Evolutionary conservation across 2,888 invertebrate species (phyloP).

Genomic region (Agrilus cyanescens): DNA sequence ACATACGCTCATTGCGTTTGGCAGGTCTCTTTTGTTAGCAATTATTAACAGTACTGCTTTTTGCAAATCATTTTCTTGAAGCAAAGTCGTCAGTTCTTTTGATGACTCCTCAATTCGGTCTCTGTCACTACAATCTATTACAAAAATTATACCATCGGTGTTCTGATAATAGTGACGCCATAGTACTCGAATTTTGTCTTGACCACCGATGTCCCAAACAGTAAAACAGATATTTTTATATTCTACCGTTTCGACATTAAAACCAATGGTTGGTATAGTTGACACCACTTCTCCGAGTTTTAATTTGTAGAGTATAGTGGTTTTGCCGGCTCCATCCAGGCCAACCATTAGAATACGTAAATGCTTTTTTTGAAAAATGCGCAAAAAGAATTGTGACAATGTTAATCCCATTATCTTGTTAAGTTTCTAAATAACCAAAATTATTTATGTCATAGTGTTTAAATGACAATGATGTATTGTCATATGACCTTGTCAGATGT

Average conservation of each 20-base stretch:
- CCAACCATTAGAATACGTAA: conserved; percentile 99
- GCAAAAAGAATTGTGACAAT: conserved; percentile 83
- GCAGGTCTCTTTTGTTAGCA: conserved; percentile 95
- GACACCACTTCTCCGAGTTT: conserved; percentile 97
- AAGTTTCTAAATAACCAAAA: too few species aligned
- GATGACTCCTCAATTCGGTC: conserved; percentile 90
- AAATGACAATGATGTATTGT: too few species aligned
- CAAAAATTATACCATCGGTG: conserved; percentile 93
- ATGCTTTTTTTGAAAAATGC: conserved; percentile 93
- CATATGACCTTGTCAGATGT: too few species aligned
- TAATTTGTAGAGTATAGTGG: conserved; percentile 92
- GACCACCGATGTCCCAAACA: conserved; percentile 99
- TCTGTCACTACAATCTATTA: conserved; percentile 94
- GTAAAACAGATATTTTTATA: conserved; percentile 99
- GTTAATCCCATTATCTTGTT: conserved; percentile 86
- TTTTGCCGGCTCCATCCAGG: conserved; percentile 96
- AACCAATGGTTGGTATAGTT: conserved; percentile 97
- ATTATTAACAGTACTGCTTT: conserved; percentile 91
- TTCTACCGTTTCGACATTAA: conserved; percentile 98
- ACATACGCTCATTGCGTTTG: conserved; percentile 89
- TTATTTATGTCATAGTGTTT: too few species aligned
- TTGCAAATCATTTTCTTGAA: conserved; percentile 87
- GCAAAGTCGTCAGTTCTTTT: conserved; percentile 82
- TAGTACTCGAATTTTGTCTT: conserved; percentile 93
- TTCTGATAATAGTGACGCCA: conserved; percentile 99